These are phyloP conservation scores for Catostylus mosaicus DNA, from an alignment of 30 jellyfish, hydroid and myxozoan species.

Conservation along the genomic window DNA sequence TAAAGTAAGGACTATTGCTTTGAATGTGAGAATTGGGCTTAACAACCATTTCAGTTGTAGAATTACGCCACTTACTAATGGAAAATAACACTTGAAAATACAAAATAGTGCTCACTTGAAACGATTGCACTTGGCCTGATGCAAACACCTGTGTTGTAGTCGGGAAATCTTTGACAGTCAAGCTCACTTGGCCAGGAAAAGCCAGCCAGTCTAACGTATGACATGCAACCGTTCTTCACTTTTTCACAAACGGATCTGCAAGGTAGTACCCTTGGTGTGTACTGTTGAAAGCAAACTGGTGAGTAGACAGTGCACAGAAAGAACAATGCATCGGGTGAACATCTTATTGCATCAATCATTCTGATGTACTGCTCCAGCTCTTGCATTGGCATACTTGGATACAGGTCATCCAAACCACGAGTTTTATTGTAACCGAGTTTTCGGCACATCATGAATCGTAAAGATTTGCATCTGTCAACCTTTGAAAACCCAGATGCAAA, in stretches of 20 bases:
- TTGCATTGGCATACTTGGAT: slow-evolving; percentile 64
- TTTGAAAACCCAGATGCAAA: background rate
- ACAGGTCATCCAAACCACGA: slow-evolving; percentile 49
- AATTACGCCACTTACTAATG: background rate
- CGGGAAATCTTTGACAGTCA: slow-evolving; percentile 83
- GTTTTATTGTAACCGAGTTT: slow-evolving; percentile 94
- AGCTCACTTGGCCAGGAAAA: slow-evolving; percentile 93
- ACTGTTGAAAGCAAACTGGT: slow-evolving; percentile 87
- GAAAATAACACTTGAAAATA: background rate
- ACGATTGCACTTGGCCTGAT: slow-evolving; percentile 94
- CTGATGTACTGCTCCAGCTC: slow-evolving; percentile 70
- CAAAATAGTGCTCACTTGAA: background rate
- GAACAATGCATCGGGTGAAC: slow-evolving; percentile 78
- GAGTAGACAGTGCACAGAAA: slow-evolving; percentile 86
- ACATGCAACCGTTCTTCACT: slow-evolving; percentile 78
- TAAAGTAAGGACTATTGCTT: background rate
- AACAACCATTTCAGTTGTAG: background rate
- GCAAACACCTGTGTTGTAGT: slow-evolving; percentile 89
- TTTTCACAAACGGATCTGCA: slow-evolving; percentile 89
- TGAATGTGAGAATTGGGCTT: no score
- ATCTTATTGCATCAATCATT: slow-evolving; percentile 62
- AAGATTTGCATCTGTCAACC: slow-evolving; percentile 64
- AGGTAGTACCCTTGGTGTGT: slow-evolving; percentile 78
- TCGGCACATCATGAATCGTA: slow-evolving; percentile 74
- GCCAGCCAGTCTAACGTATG: slow-evolving; percentile 53